Base-by-base conservation (phyloP, 2,888 invertebrate genomes). In the Amaurobius ferox region DNA sequence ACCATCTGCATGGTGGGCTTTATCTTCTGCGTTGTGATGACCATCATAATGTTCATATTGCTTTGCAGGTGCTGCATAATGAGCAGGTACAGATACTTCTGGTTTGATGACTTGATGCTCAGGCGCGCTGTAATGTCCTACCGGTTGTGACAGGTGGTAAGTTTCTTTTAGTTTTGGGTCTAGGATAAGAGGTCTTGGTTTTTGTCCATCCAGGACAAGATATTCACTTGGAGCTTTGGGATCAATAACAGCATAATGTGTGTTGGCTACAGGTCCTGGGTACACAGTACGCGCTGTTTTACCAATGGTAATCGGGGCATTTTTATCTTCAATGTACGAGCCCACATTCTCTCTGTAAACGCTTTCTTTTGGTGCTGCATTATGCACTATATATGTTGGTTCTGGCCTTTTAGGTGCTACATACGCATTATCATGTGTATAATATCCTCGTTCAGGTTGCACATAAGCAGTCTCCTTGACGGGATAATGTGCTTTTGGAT, bases 321-420 rank as follows among this genome's bases (percentile, higher is more conserved):
- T 23, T 40, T 81, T 68, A 6, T 62, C 35, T n/a, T 62, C 30
- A 62, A 70, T 66, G 23, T 85, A 85, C 16, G 71, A 71, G 0
- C 61, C 72, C 1, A 77, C 72, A 29, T 85, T 72, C 55, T 85
- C 83, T 16, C 72, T 23, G 40, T 85, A 85, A 1, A 74, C 19
- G n/a, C 70, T 61, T 6, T 81, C 74, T 32, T 74, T 76, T 0
- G 74, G 28, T 1, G 26, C n/a, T 26, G 26, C 16, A n/a, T n/a
- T n/a, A 13, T 19, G 23, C 1, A 23, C 55, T 19, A 55, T 19
- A 23, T 55, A 55, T 1, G 23, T 23, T 23, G 19, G 23, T 23
- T 55, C 55, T 23, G 55, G 55, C 23, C 23, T 19, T 5, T 55
- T 55, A 6, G 55, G 23, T 0, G 23, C 19, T 3, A 23, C 55